Base-by-base conservation (phyloP, 2,113 vertebrate species). In the Misgurnus anguillicaudatus region DNA sequence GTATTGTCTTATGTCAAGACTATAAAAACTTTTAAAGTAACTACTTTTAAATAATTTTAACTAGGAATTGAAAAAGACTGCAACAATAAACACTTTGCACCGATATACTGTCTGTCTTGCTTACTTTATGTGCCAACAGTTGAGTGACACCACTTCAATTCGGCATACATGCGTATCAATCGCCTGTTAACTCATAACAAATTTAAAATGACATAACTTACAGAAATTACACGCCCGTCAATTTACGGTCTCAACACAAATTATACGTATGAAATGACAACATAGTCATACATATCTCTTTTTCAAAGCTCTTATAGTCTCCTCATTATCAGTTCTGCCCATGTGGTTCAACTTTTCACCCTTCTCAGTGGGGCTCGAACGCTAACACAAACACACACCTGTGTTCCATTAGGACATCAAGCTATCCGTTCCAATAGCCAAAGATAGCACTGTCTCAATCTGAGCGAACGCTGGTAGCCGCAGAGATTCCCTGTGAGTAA, bases 311-410 rank as follows among this genome's bases (percentile, higher is more conserved):
- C 41, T 19, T 61, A 79, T 60, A 79, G 94, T 95, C 93, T 91
- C 90, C 91, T 88, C 90, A 93, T 91, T 91, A 91, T 93, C 91
- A 92, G 87, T 89, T 89, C 86, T 83, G 83, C 87, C 94, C 96
- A 98, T 97, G 93, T 98, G 97, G 95, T 98, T 98, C 95, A 91
- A 96, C 93, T 98, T 98, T 96, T 90, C 95, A 97, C 96, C 94
- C 94, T 95, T 93, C 95, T 94, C 93, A 92, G 92, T 93, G 94
- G 94, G 93, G 92, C 90, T 94, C 93, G 92, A 92, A 90, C 94
- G 94, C 96, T 93, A 93, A 95, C 96, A 95, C 95, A 92, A 90
- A 85, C 84, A 74, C 85, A 89, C 95, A 97, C 94, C 95, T 98
- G 97, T 90, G 90, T 94, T 87, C 86, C 90, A 95, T 98, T 95